Base-by-base conservation (phyloP, 2,888 invertebrate genomes). In the Argyra leucocephala region DNA sequence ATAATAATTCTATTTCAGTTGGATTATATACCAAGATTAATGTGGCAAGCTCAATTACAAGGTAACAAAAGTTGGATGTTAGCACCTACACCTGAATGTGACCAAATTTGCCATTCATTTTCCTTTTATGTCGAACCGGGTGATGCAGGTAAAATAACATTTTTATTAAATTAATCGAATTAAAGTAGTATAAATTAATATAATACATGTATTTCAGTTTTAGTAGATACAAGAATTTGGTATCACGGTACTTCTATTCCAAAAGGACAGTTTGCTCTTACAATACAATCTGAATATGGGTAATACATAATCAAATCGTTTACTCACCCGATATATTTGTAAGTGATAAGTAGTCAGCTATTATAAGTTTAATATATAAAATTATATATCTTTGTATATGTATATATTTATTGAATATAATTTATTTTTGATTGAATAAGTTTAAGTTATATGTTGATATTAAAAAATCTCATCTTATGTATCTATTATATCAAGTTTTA, bases 211-310 rank as follows among this genome's bases (percentile, higher is more conserved):
- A 81, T 69, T 68, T 68, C 69, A 89, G 90, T 95, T 67, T 82
- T 95, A 66, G 82, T 95, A 64, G 94, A 96, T 75, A 95, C 95
- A 0, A 86, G 94, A 71, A 84, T 91, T 68, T 96, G 95, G 95
- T 95, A 94, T 76, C 94, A 95, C 77, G 86, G 89, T 64, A 95
- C 95, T 57, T 86, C 83, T 70, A 89, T 94, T 66, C 85, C 88
- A 61, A 87, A 88, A 69, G 89, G 89, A 7, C 86, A 90, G 74
- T 88, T 95, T 73, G 92, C 93, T 70, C 82, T 95, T 60, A 92
- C 93, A 18, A 86, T 95, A 67, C 93, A 94, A 72, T 95, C 95
- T 0, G 95, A 95, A 78, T 95, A 94, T 80, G 94, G 95, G 72
- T 90, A 82, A 61, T 31, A 9, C 48, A 12, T 18, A 31, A 7